Percentiles rank a stretch among this genome's conserved stretches.
Conservation (phyloP, 2,797 vertebrate genomes). For the Silurus aristotelis region DNA sequence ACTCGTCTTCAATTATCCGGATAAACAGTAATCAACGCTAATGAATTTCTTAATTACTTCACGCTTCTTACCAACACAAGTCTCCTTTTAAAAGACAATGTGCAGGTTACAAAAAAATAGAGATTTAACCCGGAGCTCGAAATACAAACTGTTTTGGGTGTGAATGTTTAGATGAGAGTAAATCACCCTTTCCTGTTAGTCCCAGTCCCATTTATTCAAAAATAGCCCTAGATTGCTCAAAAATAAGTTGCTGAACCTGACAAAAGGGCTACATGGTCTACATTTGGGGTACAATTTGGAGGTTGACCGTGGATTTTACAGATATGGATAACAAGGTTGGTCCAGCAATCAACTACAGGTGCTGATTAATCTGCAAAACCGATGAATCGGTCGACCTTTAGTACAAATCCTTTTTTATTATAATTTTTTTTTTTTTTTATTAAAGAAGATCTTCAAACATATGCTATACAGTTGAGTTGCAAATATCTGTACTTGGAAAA, state of each 20-base stretch:
- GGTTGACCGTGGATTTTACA: no score
- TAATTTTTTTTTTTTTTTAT: no score
- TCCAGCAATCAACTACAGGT: no score
- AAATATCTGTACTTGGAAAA: not conserved
- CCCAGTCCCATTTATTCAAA: not conserved
- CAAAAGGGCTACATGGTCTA: not conserved
- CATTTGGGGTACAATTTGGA: no score
- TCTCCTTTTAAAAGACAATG: not conserved
- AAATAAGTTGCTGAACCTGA: not conserved
- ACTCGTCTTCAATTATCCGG: not conserved
- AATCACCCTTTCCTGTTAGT: conserved; percentile 20
- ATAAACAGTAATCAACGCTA: not conserved
- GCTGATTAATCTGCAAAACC: no score
- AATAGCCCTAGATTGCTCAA: not conserved
- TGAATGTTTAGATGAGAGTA: conserved; percentile 2
- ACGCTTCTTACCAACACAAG: no score
- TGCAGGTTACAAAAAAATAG: no score
- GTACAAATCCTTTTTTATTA: no score
- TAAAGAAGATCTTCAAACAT: not conserved
- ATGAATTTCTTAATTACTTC: not conserved
- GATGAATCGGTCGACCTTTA: no score
- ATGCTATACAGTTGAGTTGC: not conserved
- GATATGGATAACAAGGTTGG: no score
- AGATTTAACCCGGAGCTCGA: not conserved
- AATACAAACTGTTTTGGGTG: not conserved